Evolutionary conservation across 2,113 vertebrate genomes (phyloP).

Genomic region (Microcebus griseorufus): DNA sequence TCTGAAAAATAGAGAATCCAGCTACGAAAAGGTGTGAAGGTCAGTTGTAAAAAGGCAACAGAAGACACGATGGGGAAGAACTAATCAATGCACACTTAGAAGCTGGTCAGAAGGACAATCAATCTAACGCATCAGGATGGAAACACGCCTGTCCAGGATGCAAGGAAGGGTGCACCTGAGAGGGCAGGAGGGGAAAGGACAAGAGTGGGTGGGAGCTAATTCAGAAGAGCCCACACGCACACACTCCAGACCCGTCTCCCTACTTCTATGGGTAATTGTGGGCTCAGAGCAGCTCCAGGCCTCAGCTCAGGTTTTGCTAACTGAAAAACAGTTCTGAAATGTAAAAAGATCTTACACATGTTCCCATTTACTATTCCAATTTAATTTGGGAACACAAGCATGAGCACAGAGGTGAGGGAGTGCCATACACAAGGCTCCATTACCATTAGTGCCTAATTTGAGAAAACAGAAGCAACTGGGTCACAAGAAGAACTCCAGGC

Average conservation of each 20-base stretch:
- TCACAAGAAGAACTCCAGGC: not conserved
- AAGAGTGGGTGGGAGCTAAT: not conserved
- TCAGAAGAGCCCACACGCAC: not conserved
- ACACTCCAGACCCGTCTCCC: not conserved
- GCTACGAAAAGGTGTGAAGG: not conserved
- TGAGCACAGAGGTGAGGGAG: not conserved
- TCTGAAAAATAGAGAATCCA: not conserved
- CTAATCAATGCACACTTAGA: not conserved
- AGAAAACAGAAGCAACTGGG: not conserved
- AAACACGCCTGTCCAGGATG: not conserved
- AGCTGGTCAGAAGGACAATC: not conserved
- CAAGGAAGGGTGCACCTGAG: not conserved
- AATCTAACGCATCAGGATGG: not conserved
- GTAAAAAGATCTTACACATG: not conserved
- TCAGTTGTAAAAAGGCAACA: not conserved
- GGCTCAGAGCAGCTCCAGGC: not conserved
- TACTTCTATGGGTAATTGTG: accelerated
- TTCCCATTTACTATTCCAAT: not conserved
- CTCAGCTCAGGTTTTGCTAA: not conserved
- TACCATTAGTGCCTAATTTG: not conserved
- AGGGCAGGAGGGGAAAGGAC: not conserved
- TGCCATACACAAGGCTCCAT: not conserved
- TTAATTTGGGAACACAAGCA: not conserved
- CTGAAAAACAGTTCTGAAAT: not conserved
- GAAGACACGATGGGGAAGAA: not conserved